Evolutionary conservation across 2,888 invertebrate species (phyloP), one percentile per base, ranked within the genome.

Genomic region (Acanthosoma haemorrhoidale): DNA sequence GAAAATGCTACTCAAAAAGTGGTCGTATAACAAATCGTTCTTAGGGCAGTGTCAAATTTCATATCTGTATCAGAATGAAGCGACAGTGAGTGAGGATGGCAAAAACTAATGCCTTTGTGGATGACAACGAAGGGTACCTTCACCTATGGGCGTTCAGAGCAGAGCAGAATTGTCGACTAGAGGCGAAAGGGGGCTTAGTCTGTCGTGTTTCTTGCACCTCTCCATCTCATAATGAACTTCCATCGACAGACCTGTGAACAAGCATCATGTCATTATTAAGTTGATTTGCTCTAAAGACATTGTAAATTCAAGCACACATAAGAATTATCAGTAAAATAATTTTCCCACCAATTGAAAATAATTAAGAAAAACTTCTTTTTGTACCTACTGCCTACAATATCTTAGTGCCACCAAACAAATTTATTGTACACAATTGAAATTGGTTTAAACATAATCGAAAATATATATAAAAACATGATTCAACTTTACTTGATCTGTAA

Each of bases 221-320:
- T 92, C 91, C 78, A 90, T 84, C 81, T 92, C 92, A 79, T 91
- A 91, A 78, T 89, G 89, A 77, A 91, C 85, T 79, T 92, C 91
- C 76, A 89, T 81, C 71, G 90, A 87, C 76, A 86, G 84, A 78
- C 87, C 87, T 87, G 78, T 57, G 5, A 38, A 36, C 31, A 61
- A 34, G 18, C 1, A 32, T 79, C 13, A 29, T 36, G 11, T 36
- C 6, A 36, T 36, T 3, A 58, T 58, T 29, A 58, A 13, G 21
- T 51, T 21, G 4, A 21, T 51, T 51, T 16, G 15, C 18, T 51
- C n/a, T 51, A 16, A 21, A 21, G 2, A 9, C n/a, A n/a, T n/a
- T n/a, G n/a, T n/a, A n/a, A n/a, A n/a, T n/a, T n/a, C n/a, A n/a
- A n/a, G n/a, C n/a, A n/a, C n/a, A n/a, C n/a, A n/a, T n/a, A n/a